Base-by-base conservation (phyloP, 2,888 invertebrate genomes). In the Fabriciana adippe region DNA sequence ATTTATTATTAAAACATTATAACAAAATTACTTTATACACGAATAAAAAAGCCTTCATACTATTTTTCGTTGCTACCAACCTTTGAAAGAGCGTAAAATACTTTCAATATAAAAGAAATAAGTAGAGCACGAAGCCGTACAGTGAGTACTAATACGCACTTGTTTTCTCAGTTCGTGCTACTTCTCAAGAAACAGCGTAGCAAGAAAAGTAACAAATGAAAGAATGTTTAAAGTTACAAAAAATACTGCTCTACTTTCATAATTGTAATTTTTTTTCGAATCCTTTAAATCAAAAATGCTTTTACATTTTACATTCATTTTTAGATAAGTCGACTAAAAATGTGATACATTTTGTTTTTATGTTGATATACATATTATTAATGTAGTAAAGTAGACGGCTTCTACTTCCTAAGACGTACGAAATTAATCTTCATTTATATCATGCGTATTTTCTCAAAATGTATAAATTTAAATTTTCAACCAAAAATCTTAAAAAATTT, bases 71-170 rank as follows among this genome's bases (percentile, higher is more conserved):
- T 60, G 26, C 16, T 6, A 31, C 16, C 15, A 41, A 21, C 53
- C 41, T 54, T 45, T 54, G 48, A 61, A 35, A 62, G 62, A 54
- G 18, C n/a, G 26, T 78, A 69, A 56, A 56, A 68, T 60, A 64
- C 60, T 64, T 59, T 60, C 60, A 45, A 56, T 55, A 61, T 26
- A 61, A 51, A 55, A 57, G 57, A 51, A 47, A 61, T 60, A 69
- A 69, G 60, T 69, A 64, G 69, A 66, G 55, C 69, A 50, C 51
- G 69, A 69, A 69, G 66, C 64, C 69, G 59, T 69, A 66, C 53
- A 60, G 62, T 26, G 57, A 67, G 48, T 51, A 50, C 69, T 55
- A 51, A 69, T 64, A 66, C 69, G 59, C 66, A 47, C 55, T 66
- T 66, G 66, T 60, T 69, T 66, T 61, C 66, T 69, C 51, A 63